Conservation (phyloP, 2,113 vertebrate genomes). For the Lophura nycthemera region DNA sequence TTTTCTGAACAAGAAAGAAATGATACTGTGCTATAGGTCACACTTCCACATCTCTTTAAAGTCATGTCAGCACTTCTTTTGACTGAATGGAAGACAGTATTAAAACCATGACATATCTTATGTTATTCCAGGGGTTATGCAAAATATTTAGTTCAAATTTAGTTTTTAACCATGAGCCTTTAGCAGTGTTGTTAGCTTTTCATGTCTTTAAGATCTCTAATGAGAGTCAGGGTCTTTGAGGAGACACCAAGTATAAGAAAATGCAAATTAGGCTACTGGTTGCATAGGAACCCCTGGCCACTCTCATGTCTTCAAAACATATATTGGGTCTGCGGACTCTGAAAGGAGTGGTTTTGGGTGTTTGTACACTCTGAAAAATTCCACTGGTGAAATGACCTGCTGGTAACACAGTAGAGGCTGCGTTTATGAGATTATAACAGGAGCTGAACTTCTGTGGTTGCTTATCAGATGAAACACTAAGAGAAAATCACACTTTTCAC, state of each 20-base stretch:
- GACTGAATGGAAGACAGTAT: neutral
- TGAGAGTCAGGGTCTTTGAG: neutral
- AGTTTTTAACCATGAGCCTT: neutral
- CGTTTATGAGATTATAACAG: neutral
- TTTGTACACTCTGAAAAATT: neutral
- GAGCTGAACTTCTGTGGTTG: neutral
- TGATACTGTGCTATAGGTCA: neutral
- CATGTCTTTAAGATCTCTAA: neutral
- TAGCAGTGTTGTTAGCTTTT: neutral
- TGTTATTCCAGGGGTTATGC: neutral
- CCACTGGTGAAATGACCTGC: neutral
- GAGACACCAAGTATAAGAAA: neutral
- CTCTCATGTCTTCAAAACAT: neutral
- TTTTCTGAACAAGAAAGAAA: conserved; percentile 10
- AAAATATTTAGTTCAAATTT: neutral
- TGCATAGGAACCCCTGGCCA: neutral
- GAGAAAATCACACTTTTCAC: neutral
- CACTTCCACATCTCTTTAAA: neutral
- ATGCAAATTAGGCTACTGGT: neutral
- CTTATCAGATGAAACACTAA: neutral
- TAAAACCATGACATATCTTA: neutral
- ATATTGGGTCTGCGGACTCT: neutral
- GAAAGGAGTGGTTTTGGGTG: neutral
- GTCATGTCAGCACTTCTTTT: neutral
- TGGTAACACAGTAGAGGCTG: neutral